Conservation (phyloP, 2,888 invertebrate species). For the Rhamnusium bicolor region DNA sequence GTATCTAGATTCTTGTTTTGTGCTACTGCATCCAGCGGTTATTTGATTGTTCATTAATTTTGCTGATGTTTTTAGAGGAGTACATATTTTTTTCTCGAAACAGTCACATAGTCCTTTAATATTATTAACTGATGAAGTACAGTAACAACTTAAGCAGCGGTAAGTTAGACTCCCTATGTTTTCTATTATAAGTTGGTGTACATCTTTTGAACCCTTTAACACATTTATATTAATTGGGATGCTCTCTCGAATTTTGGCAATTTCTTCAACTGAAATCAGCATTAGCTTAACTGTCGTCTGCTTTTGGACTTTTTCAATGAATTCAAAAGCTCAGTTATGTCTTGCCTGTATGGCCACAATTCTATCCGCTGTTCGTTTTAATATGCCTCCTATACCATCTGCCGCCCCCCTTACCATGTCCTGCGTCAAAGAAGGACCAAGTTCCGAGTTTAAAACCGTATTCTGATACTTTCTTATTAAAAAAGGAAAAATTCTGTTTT, state of each 20-base stretch:
- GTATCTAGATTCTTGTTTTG: too few relatives aligned
- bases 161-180: not conserved
- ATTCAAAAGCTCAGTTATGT: not conserved
- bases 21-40: too few relatives aligned
- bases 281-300: not conserved
- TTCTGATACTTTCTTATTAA: conserved; percentile 21
- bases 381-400: conserved; percentile 16
- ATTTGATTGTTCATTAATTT: not conserved
- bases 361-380: conserved; percentile 26
- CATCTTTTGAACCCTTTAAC: not conserved
- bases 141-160: not conserved
- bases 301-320: not conserved
- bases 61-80: not conserved
- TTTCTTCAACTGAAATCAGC: not conserved
- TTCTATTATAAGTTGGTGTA: not conserved
- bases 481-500: conserved; percentile 29
- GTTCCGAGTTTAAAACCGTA: conserved; percentile 29
- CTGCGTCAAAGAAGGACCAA: conserved; percentile 43
- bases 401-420: conserved; percentile 40
- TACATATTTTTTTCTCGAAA: not conserved
- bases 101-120: not conserved
- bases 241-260: not conserved
- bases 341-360: not conserved
- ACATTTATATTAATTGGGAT: not conserved
- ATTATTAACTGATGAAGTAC: not conserved